Evolutionary conservation across 2,888 invertebrate species (phyloP).

Genomic region (Dexiosoma caninum): DNA sequence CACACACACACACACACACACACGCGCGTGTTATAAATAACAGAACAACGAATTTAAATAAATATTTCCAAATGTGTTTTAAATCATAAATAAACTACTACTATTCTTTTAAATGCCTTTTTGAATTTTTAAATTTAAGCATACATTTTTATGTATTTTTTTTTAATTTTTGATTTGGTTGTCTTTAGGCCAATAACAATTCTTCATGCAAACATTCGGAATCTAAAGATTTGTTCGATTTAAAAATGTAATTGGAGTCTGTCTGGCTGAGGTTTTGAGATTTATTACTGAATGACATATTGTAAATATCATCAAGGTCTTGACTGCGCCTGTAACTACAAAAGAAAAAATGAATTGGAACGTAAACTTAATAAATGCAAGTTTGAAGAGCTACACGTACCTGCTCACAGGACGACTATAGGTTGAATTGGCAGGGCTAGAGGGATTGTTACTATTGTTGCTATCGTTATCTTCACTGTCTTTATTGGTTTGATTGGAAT

Average conservation of each 20-base stretch:
- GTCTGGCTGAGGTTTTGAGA: slow-evolving; percentile 75
- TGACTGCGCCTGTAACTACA: slow-evolving; percentile 78
- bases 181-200: slow-evolving; percentile 70
- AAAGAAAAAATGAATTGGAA: not conserved
- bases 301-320: slow-evolving; percentile 80
- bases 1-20: too few species aligned
- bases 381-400: slow-evolving; percentile 69
- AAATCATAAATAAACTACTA: slow-evolving; percentile 40
- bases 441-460: slow-evolving; percentile 74
- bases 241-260: slow-evolving; percentile 69
- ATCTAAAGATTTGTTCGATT: slow-evolving; percentile 74
- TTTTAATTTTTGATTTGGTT: not conserved
- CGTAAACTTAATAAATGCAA: not conserved
- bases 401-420: slow-evolving; percentile 80
- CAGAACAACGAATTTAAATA: not conserved
- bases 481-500: slow-evolving; percentile 66
- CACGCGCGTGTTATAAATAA: too few species aligned
- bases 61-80: slow-evolving; percentile 14
- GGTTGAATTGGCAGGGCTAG: slow-evolving; percentile 75
- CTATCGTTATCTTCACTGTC: slow-evolving; percentile 75
- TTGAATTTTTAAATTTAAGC: slow-evolving; percentile 23
- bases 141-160: slow-evolving; percentile 53
- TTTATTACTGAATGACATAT: slow-evolving; percentile 76
- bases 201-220: slow-evolving; percentile 70
- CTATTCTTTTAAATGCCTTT: slow-evolving; percentile 48